Percentiles rank a stretch among this genome's conserved stretches.
These are phyloP conservation scores for Pomacea maculata DNA, from an alignment of 1,140 invertebrate species.

Conservation along the genomic window DNA sequence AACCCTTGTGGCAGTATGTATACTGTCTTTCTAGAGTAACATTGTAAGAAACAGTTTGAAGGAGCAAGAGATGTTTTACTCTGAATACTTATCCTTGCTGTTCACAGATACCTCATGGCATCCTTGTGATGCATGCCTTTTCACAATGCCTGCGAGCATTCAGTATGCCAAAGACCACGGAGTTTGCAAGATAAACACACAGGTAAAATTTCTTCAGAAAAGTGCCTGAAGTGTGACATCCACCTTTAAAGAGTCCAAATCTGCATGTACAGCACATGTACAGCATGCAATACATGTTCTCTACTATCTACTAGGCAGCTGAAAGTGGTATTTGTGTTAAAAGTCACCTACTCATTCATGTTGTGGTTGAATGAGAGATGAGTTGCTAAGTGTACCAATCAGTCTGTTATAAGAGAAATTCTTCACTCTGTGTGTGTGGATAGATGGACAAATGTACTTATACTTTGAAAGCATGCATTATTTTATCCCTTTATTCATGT, in stretches of 20 bases:
- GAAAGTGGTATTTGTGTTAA: too few species aligned
- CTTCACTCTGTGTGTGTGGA: background rate
- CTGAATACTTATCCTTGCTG: slow-evolving; percentile 4
- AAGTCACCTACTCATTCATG: background rate
- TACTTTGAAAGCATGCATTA: too few species aligned
- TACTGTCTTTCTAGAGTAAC: background rate
- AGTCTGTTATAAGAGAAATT: background rate
- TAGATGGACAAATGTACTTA: too few species aligned
- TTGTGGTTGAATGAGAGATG: background rate
- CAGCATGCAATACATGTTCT: too few species aligned
- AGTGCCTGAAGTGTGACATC: too few species aligned
- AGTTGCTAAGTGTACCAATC: background rate
- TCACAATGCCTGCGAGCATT: slow-evolving; percentile 57
- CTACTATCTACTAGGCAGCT: too few species aligned
- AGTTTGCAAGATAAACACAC: slow-evolving; percentile 58
- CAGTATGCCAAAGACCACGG: slow-evolving; percentile 65
- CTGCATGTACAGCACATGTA: too few species aligned
- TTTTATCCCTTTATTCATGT: too few species aligned
- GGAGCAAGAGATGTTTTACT: background rate
- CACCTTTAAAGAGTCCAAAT: too few species aligned
- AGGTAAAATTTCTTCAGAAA: slow-evolving; percentile 39
- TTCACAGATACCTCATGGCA: slow-evolving; percentile 48
- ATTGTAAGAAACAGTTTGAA: background rate
- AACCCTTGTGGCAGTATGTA: too few species aligned
- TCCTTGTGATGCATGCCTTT: slow-evolving; percentile 53